Evolutionary conservation across 2,113 vertebrate genomes (phyloP).

Genomic region (Pandion haliaetus): DNA sequence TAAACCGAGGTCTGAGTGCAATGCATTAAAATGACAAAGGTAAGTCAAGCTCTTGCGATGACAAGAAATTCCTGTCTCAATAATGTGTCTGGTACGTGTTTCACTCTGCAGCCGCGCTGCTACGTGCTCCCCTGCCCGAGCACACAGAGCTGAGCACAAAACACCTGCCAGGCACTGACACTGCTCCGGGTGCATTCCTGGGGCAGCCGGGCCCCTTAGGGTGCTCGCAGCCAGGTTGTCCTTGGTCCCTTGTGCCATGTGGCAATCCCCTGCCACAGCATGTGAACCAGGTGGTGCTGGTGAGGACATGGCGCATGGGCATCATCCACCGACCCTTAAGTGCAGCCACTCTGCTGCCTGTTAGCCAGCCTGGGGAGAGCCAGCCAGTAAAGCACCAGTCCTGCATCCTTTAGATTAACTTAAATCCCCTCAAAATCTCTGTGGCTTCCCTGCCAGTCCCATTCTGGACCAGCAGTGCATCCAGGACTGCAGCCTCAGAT

Average conservation of each 20-base stretch:
- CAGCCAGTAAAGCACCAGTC: neutral
- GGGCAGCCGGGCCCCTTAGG: neutral
- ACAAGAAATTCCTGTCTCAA: conserved; percentile 67
- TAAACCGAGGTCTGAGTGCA: neutral
- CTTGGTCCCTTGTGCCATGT: rapidly evolving
- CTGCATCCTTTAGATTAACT: neutral
- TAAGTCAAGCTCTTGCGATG: conserved; percentile 23
- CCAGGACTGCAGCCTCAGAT: neutral
- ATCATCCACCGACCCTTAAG: rapidly evolving
- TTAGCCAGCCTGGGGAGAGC: neutral
- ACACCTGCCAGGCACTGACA: neutral
- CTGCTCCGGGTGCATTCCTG: neutral
- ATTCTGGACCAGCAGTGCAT: neutral
- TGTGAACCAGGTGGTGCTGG: neutral
- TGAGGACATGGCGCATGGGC: rapidly evolving
- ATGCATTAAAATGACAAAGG: conserved; percentile 58
- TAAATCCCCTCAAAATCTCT: neutral
- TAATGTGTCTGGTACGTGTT: conserved; percentile 43
- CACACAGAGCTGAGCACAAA: neutral
- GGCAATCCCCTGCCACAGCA: neutral
- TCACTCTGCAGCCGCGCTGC: neutral
- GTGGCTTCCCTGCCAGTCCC: neutral
- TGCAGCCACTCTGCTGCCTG: neutral
- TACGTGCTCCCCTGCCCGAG: conserved; percentile 59
- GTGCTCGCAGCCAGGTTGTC: neutral